phyloP scores from a whole-genome alignment of 37 sponge, comb jelly and placozoan genomes.

The Dysidea cf. avara region DNA sequence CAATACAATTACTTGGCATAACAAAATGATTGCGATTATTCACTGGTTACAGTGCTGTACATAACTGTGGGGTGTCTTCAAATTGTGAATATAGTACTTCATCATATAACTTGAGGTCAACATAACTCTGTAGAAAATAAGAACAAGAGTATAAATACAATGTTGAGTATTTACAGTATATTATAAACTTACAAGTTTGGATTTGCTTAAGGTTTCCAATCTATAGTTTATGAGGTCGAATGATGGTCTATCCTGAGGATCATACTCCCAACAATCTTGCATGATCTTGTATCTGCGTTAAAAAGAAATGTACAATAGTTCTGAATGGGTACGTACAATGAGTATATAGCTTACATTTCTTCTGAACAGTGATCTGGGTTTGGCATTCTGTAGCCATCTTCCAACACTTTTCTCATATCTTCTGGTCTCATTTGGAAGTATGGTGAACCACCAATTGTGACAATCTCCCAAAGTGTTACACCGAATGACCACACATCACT shows the following conservation, averaged over 20 bases:
- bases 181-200: constrained; percentile 45
- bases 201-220: constrained; percentile 28
- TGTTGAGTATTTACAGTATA: no score
- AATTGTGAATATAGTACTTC: constrained; percentile 58
- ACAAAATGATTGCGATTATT: no score
- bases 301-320: no score
- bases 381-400: constrained; percentile 58
- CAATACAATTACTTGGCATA: no score
- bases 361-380: constrained; percentile 56
- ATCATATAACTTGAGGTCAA: constrained; percentile 56
- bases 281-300: constrained; percentile 50
- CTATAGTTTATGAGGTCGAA: constrained; percentile 39
- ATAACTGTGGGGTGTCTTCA: constrained; percentile 15
- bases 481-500: constrained; percentile 84
- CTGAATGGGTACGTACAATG: no score
- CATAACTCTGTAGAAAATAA: constrained; percentile 31
- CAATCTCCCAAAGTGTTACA: constrained; percentile 75
- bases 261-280: constrained; percentile 53
- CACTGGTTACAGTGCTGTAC: no score
- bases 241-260: constrained; percentile 45
- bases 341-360: constrained; percentile 48
- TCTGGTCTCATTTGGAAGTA: constrained; percentile 41
- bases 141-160: no score
- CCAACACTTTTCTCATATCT: constrained; percentile 44
- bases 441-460: constrained; percentile 74